These are phyloP conservation scores for Keiferia lycopersicella DNA, from an alignment of 2,888 invertebrate genomes.

Conservation along the genomic window DNA sequence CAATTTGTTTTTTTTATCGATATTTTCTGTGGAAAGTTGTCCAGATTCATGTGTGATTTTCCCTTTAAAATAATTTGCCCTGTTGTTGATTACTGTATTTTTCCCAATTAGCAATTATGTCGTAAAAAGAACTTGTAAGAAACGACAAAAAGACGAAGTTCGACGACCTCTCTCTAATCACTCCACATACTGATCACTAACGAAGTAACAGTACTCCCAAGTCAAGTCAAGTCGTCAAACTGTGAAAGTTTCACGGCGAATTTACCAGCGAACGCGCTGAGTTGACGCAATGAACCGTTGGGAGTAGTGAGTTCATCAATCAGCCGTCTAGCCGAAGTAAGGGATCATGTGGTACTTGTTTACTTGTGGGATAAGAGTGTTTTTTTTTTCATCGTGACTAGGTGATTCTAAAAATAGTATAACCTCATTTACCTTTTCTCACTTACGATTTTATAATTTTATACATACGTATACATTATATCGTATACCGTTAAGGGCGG, in stretches of 20 bases:
- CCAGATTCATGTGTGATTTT: too few species aligned
- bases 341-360: slow-evolving; percentile 11
- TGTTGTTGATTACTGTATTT: too few species aligned
- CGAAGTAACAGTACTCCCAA: neutral
- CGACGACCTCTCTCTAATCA: neutral
- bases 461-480: too few species aligned
- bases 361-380: neutral
- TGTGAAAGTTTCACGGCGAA: slow-evolving; percentile 20
- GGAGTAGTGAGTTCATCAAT: slow-evolving; percentile 10
- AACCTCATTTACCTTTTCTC: too few species aligned
- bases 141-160: slow-evolving; percentile 5
- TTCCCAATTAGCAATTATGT: too few species aligned
- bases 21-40: too few species aligned
- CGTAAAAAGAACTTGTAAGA: neutral
- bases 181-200: neutral
- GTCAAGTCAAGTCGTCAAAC: neutral
- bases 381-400: neutral
- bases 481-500: too few species aligned
- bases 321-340: slow-evolving; percentile 5
- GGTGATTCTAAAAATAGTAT: too few species aligned
- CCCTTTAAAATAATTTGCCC: too few species aligned
- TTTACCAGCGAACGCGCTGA: slow-evolving; percentile 16
- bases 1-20: too few species aligned
- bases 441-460: too few species aligned
- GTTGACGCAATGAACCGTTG: slow-evolving; percentile 17